Percentiles rank a stretch among this genome's conserved stretches.
Evolutionary conservation across 2,888 invertebrate species (phyloP).

Genomic region (Watsonalla cultraria): DNA sequence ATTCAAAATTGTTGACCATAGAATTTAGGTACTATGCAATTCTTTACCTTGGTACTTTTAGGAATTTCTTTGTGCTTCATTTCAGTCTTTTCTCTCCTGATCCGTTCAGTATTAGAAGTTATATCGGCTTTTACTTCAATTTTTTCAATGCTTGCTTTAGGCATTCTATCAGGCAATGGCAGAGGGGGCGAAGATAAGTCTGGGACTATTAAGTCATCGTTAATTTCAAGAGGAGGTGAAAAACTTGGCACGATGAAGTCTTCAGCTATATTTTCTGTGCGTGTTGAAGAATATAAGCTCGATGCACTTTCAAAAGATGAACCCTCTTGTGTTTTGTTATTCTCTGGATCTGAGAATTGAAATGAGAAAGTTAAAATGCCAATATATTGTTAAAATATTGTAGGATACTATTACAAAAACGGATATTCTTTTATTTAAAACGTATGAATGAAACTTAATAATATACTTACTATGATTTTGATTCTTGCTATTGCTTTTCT

Average conservation of each 20-base stretch:
- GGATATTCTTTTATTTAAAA: not conserved
- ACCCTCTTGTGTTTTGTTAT: slow-evolving; percentile 82
- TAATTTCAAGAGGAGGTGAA: slow-evolving; percentile 78
- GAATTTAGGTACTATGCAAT: not conserved
- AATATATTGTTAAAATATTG: not conserved
- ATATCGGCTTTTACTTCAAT: slow-evolving; percentile 67
- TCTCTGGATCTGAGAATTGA: slow-evolving; percentile 71
- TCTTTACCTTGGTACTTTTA: slow-evolving; percentile 38
- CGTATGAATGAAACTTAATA: not conserved
- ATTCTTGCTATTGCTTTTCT: slow-evolving; percentile 76
- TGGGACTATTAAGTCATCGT: slow-evolving; percentile 68
- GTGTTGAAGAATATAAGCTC: slow-evolving; percentile 86
- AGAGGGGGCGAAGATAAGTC: slow-evolving; percentile 69
- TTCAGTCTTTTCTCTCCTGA: slow-evolving; percentile 74
- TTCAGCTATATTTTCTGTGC: slow-evolving; percentile 83
- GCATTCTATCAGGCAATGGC: slow-evolving; percentile 57
- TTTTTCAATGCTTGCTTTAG: slow-evolving; percentile 54
- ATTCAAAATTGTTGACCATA: not conserved
- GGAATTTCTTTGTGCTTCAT: slow-evolving; percentile 56
- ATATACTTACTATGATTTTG: slow-evolving; percentile 63
- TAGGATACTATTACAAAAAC: too few species aligned
- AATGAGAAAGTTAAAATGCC: not conserved
- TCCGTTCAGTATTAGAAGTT: slow-evolving; percentile 47
- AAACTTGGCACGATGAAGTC: slow-evolving; percentile 81
- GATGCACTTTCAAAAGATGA: slow-evolving; percentile 94